Conservation (phyloP, 2,113 vertebrate species). For the Oreocharis arfaki region DNA sequence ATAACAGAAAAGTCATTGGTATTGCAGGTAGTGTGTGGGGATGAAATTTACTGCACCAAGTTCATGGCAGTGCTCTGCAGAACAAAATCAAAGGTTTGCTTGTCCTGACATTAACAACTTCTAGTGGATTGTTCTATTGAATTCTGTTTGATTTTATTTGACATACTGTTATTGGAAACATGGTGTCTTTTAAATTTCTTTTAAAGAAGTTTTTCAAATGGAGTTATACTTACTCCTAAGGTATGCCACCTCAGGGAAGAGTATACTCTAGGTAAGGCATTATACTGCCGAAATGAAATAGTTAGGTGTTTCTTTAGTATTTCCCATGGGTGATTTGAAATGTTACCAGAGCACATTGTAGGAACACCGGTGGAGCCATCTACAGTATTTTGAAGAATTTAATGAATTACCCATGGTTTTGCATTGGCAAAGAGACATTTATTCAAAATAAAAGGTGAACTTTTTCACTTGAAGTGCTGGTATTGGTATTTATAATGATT, state of each 20-base stretch:
- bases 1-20: background rate
- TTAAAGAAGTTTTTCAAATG: background rate
- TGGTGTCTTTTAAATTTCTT: background rate
- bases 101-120: background rate
- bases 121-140: background rate
- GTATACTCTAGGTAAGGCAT: background rate
- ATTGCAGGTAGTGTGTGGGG: background rate
- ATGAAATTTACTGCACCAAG: background rate
- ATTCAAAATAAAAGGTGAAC: background rate
- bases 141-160: background rate
- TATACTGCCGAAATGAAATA: background rate
- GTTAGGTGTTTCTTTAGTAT: background rate
- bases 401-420: background rate
- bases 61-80: background rate
- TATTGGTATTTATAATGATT: background rate
- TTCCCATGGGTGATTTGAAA: background rate
- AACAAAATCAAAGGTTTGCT: background rate
- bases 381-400: background rate
- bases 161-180: background rate
- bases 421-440: background rate
- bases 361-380: background rate
- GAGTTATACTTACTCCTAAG: background rate
- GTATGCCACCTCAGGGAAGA: background rate
- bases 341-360: background rate
- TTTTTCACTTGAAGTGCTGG: background rate